A percentile compares a stretch with the other conserved stretches of the same genome.
Conservation (phyloP, 2,797 vertebrate genomes). For the Crocodylus rhombifer region DNA sequence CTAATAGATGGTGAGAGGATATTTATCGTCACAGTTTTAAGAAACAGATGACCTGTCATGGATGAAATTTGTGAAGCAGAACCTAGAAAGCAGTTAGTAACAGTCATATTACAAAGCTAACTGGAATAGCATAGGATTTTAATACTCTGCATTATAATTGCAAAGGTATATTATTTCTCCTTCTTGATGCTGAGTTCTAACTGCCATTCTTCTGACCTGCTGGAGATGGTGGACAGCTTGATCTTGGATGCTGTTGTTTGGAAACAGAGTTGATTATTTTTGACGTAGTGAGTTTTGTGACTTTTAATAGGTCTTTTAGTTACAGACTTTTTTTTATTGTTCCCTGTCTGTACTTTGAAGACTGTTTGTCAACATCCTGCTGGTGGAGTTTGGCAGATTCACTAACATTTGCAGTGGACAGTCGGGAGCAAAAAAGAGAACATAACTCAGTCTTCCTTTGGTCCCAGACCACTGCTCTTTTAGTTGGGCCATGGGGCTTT, state of each 20-base stretch:
- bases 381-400: no score
- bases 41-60: conserved; percentile 28
- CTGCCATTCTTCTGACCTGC: not conserved
- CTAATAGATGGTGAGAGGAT: not conserved
- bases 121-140: not conserved
- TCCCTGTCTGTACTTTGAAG: not conserved
- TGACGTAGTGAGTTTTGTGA: not conserved
- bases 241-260: not conserved
- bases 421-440: no score
- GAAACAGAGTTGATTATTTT: not conserved
- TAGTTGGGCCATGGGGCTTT: not conserved
- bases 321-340: not conserved
- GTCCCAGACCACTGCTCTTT: not conserved
- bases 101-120: not conserved
- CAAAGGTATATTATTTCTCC: not conserved
- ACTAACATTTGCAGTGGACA: not conserved
- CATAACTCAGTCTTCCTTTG: not conserved
- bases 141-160: not conserved
- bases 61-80: not conserved
- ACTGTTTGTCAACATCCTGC: not conserved
- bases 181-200: not conserved
- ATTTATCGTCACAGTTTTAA: conserved; percentile 42
- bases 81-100: conserved; percentile 1
- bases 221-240: not conserved
- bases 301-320: not conserved